Base-by-base conservation (phyloP, 2,113 vertebrate genomes). In the Morone chrysops region DNA sequence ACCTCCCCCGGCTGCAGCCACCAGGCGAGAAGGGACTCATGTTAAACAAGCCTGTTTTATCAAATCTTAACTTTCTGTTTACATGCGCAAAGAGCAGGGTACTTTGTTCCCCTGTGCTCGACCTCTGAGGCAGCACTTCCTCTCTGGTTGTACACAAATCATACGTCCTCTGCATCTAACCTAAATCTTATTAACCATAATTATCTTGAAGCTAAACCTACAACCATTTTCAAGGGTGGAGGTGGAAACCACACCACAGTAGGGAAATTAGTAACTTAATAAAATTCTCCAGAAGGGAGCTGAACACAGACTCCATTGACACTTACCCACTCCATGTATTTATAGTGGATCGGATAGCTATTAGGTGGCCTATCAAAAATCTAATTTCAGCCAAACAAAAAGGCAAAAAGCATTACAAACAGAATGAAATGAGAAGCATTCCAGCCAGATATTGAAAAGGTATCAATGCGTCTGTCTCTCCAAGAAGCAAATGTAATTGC, bases 21-120 rank as follows among this genome's bases (percentile, higher is more conserved):
- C 38, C 14, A 50, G 22, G 48, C 43, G 8, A 63, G 31, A 70
- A 51, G 61, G 6, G 70, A 75, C 68, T 83, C 22, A 74, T 70
- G 20, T 87, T 74, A 63, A 72, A 77, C 48, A 43, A 66, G 60
- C 8, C 53, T 61, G 36, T 81, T 76, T 43, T 18, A 65, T 81
- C 51, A 74, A 36, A 73, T 54, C 20, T 47, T 66, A 50, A 69
- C 54, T 69, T 76, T 57, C 56, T 84, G 63, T n/a, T 59, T 51
- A 18, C 12, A 63, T 56, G 36, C 36, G 51, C 12, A 5, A 40
- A 53, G 45, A 65, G 10, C 4, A 38, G 48, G 31, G 2, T 22
- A 25, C 7, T 41, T 38, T 66, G 6, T 75, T 75, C 45, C 11
- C 38, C 10, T 45, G 62, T 6, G 6, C 31, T 61, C 22, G 31